Conservation (phyloP, 2,888 invertebrate genomes). For the Synergus laeviventris region DNA sequence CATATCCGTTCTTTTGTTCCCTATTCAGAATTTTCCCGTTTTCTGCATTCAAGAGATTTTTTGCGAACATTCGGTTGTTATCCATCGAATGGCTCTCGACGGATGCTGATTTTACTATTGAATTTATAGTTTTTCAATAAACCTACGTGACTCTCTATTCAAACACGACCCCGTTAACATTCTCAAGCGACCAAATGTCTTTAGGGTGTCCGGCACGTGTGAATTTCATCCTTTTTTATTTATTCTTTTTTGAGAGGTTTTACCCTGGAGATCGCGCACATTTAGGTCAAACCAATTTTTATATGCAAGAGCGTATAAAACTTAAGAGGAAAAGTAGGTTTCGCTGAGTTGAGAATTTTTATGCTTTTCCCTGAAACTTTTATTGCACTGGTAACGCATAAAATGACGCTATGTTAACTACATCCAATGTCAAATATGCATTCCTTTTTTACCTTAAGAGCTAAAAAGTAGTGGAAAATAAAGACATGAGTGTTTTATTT, state of each 20-base stretch:
- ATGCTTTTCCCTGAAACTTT: conserved; percentile 28
- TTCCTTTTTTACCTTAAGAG: not conserved
- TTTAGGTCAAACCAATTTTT: conserved; percentile 14
- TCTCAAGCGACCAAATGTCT: conserved; percentile 4
- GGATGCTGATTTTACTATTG: conserved; percentile 25
- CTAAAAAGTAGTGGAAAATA: not conserved
- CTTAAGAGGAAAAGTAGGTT: not conserved
- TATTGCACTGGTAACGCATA: not conserved
- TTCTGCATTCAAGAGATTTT: conserved; percentile 27
- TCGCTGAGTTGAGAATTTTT: conserved; percentile 26
- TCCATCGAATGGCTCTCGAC: conserved; percentile 26
- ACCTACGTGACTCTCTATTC: conserved; percentile 16
- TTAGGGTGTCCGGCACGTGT: conserved; percentile 16
- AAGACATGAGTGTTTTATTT: not conserved
- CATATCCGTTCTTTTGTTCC: not conserved
- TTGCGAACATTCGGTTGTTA: conserved; percentile 18
- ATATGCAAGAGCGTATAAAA: conserved; percentile 22
- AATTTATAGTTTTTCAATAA: conserved; percentile 38
- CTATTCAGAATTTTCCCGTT: conserved; percentile 24
- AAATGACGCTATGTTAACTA: not conserved
- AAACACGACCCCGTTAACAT: not conserved
- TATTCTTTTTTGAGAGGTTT: conserved; percentile 20
- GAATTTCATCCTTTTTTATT: conserved; percentile 34
- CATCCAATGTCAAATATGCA: not conserved
- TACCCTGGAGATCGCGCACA: not conserved